Evolutionary conservation across 2,888 invertebrate species (phyloP), one percentile per base, ranked within the genome.

Genomic region (Muschampia plurimacula): DNA sequence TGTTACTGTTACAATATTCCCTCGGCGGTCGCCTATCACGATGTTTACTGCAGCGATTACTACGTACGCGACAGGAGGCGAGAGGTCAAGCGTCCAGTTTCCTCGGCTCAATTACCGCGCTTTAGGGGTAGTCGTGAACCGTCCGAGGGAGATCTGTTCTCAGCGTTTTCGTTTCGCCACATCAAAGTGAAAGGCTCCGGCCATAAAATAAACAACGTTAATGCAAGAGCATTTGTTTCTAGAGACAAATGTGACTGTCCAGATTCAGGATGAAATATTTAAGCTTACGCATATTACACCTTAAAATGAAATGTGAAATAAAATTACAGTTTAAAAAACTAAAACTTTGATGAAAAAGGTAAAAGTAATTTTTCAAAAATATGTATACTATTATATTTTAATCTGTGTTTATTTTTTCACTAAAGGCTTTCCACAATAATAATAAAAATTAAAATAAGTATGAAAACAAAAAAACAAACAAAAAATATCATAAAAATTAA

Each of bases 1-100:
- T 63, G 52, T 63, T 63, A 69, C 52, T 52, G 36, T 63, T 36
- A 52, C 52, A n/a, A 52, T 22, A 52, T 49, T 68, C 68, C 60
- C 68, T 5, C 60, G 68, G 13, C 60, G 60, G 8, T 60, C 49
- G 36, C 60, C 49, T n/a, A 49, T 68, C 68, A 39, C 49, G 36
- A 52, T 52, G 52, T 52, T 52, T 52, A 52, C 52, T 52, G 63
- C 41, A 8, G 44, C 44, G 44, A 44, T 12, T 44, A 44, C 10
- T 44, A 10, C 44, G 44, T 44, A 44, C 44, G 10, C 44, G 44
- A 10, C 44, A 44, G 0, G 2, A n/a, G 49, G 49, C 49, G 49
- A 44, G 64, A 10, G 67, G 44, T 13, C 67, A 22, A 67, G 39
- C 32, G 65, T 12, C 32, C 44, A 9, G 13, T 60, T 32, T 55